Base-by-base conservation (phyloP, 2,113 vertebrate species). In the Leptodactylus fuscus region DNA sequence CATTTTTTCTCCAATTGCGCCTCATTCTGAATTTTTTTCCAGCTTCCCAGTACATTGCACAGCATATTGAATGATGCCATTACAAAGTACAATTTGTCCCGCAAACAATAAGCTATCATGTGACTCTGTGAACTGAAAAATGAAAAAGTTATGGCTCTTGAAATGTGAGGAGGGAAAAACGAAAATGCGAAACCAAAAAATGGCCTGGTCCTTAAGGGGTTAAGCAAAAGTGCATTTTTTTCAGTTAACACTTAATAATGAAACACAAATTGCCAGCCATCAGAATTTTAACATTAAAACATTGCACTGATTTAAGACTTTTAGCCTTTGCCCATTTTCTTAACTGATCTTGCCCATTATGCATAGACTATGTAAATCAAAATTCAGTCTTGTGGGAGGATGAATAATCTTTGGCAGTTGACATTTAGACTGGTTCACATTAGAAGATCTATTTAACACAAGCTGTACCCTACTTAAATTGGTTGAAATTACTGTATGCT, bases 391-490 rank as follows among this genome's bases (percentile, higher is more conserved):
- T 65, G 82, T 84, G 73, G 73, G 82, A 84, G 41, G 51, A 77
- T 62, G 82, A 84, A 76, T 77, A 84, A 65, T 65, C 55, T 49
- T 84, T 62, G 71, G 38, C 73, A 77, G 55, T 77, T 84, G 73
- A 84, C 82, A 76, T 76, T 84, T 76, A 38, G 24, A 62, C 82
- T 76, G 60, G 71, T 77, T 75, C 73, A 84, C 55, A 67, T 84
- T 76, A 48, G 71, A 83, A 60, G 24, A 22, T 83, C 24, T 34
- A 74, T 44, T 44, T 62, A 75, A 83, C 76, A 76, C 55, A 76
- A 77, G 53, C 32, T 75, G 70, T 75, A 60, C 81, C 49, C 81
- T 62, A 38, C 49, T 38, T 73, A 73, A 70, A 38, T 70, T 70
- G 81, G 6, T 51, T 29, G 27, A 58, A 38, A 73, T 73, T 38